Evolutionary conservation across 2,888 invertebrate species (phyloP).

Genomic region (Mythimna lalbum): DNA sequence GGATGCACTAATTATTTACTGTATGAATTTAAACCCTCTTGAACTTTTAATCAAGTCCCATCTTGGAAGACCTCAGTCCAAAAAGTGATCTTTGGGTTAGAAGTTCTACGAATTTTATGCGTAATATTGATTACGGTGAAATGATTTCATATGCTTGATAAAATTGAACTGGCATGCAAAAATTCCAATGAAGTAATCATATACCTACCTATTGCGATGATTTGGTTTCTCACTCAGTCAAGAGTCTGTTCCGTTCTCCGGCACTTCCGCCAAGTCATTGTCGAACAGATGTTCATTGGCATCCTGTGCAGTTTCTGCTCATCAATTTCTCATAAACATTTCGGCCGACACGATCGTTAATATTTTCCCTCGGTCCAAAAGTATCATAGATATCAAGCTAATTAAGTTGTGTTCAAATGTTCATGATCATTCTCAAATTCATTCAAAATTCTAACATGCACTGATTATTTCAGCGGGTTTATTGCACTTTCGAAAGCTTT

Average conservation of each 20-base stretch:
- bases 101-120: not conserved
- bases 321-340: constrained; percentile 14
- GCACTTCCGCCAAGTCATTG: constrained; percentile 14
- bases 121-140: constrained; percentile 13
- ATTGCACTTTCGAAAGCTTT: constrained; percentile 45
- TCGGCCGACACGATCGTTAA: not conserved
- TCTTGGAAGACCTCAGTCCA: not conserved
- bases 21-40: no score
- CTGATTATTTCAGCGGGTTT: constrained; percentile 39
- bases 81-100: not conserved
- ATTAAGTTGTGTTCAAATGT: constrained; percentile 10
- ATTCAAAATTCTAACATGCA: constrained; percentile 44
- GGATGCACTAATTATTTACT: no score
- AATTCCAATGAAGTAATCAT: constrained; percentile 27
- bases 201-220: not conserved
- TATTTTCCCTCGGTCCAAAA: constrained; percentile 25
- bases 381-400: constrained; percentile 1
- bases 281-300: constrained; percentile 6
- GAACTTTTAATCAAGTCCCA: not conserved
- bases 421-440: constrained; percentile 23
- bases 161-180: constrained; percentile 1
- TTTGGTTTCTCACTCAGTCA: constrained; percentile 14
- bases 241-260: not conserved
- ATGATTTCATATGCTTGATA: constrained; percentile 11
- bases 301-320: constrained; percentile 20